phyloP scores from a whole-genome alignment of 2,113 vertebrate species.

The Pangasianodon gigas region DNA sequence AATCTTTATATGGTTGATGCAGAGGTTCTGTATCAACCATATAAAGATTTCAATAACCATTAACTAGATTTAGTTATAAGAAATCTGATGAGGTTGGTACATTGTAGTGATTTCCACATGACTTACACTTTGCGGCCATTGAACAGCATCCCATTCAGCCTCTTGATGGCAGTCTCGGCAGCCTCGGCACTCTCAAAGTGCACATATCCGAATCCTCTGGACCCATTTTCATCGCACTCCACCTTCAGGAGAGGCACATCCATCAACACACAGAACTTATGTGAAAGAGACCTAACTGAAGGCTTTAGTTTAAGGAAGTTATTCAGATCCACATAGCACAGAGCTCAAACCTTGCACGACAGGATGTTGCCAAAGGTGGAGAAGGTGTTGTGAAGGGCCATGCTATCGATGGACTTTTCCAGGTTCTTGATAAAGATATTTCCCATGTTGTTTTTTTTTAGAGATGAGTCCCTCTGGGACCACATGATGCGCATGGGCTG shows the following conservation, averaged over 20 bases:
- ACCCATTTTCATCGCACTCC: conserved; percentile 97
- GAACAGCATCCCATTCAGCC: conserved; percentile 98
- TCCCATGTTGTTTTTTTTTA: conserved; percentile 93
- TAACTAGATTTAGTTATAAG: background rate
- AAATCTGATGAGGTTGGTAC: background rate
- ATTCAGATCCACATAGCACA: conserved; percentile 5
- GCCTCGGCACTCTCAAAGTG: conserved; percentile 98
- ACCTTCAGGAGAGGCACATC: conserved; percentile 75
- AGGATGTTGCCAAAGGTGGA: conserved; percentile 97
- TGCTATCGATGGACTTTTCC: conserved; percentile 98
- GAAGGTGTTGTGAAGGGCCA: conserved; percentile 96
- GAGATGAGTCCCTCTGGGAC: conserved; percentile 94
- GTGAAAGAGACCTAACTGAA: background rate
- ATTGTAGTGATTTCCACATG: background rate
- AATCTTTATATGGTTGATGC: too few relatives aligned
- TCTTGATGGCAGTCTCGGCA: conserved; percentile 95
- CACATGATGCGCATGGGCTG: conserved; percentile 97
- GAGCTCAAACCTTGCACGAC: conserved; percentile 90
- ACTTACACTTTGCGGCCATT: conserved; percentile 98
- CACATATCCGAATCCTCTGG: conserved; percentile 97
- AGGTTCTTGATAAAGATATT: conserved; percentile 99
- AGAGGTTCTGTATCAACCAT: background rate
- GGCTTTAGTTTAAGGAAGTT: background rate
- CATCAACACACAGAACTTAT: background rate
- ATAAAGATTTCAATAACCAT: background rate